Percentiles rank a stretch among this genome's conserved stretches.
Evolutionary conservation across 2,797 vertebrate genomes (phyloP).

Genomic region (Philypnodon macrostomus): DNA sequence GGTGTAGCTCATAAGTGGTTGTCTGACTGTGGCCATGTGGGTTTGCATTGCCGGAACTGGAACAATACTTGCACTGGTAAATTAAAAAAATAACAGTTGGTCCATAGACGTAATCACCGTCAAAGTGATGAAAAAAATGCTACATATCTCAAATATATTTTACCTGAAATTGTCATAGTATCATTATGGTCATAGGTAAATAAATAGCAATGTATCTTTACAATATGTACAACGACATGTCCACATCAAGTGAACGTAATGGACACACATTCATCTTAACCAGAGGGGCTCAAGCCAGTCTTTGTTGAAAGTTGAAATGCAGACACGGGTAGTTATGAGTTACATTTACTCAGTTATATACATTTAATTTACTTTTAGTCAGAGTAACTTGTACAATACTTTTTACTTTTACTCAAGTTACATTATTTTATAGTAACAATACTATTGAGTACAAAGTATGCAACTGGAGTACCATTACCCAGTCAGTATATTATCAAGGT

Average conservation of each 20-base stretch:
- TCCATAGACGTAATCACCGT: conserved; percentile 76
- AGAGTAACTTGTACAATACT: too few relatives aligned
- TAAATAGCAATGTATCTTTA: conserved; percentile 87
- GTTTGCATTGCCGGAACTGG: conserved; percentile 61
- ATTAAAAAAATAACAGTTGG: conserved; percentile 75
- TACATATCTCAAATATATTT: conserved; percentile 82
- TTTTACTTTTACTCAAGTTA: too few relatives aligned
- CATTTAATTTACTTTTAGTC: too few relatives aligned
- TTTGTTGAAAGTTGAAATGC: too few relatives aligned
- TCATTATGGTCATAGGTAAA: conserved; percentile 79
- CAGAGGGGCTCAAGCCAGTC: conserved; percentile 35
- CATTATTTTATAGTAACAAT: too few relatives aligned
- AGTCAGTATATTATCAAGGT: too few relatives aligned
- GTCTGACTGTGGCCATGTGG: conserved; percentile 71
- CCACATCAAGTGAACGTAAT: conserved; percentile 33
- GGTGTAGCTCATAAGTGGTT: conserved; percentile 38
- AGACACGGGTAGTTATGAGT: too few relatives aligned
- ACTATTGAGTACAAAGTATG: too few relatives aligned
- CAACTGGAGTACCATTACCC: too few relatives aligned
- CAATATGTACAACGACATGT: conserved; percentile 81
- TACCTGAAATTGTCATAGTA: conserved; percentile 81
- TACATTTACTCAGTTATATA: too few relatives aligned
- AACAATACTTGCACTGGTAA: conserved; percentile 71
- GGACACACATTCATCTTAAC: conserved; percentile 55
- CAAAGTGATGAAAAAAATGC: conserved; percentile 69